phyloP scores from a whole-genome alignment of 2,888 invertebrate genomes.

The Lithophane semibrunnea region DNA sequence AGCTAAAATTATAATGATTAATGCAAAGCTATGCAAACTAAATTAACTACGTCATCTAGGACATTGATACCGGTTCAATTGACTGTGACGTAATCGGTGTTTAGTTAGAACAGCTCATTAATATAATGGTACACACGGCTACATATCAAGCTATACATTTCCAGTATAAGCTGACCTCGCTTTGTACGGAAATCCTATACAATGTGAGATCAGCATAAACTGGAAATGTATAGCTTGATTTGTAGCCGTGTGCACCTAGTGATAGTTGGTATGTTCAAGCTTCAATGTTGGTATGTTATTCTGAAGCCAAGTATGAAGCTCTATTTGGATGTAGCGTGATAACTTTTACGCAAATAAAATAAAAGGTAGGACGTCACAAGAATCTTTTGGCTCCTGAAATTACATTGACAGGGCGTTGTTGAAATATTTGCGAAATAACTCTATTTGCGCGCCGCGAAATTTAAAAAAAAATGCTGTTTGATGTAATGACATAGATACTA shows the following conservation, averaged over 20 bases:
- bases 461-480: no score
- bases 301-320: background rate
- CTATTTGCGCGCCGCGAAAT: no score
- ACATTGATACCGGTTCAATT: conserved; percentile 38
- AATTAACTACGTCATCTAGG: conserved; percentile 33
- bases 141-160: no score
- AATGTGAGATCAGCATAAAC: no score
- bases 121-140: conserved; percentile 9
- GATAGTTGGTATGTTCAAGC: background rate
- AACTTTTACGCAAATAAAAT: background rate
- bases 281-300: no score
- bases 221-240: no score
- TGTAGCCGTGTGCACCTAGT: background rate
- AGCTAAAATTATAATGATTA: conserved; percentile 6
- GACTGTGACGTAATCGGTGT: conserved; percentile 33
- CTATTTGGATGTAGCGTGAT: background rate
- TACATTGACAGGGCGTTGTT: background rate
- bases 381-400: background rate
- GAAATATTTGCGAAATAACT: background rate
- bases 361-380: background rate
- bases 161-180: no score
- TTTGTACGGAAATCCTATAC: no score
- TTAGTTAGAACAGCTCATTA: conserved; percentile 38
- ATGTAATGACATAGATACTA: no score
- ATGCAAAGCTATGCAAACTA: conserved; percentile 10